Percentiles rank a stretch among this genome's conserved stretches.
These are phyloP conservation scores for Neofelis nebulosa DNA, from an alignment of 2,113 vertebrate species.

Conservation along the genomic window DNA sequence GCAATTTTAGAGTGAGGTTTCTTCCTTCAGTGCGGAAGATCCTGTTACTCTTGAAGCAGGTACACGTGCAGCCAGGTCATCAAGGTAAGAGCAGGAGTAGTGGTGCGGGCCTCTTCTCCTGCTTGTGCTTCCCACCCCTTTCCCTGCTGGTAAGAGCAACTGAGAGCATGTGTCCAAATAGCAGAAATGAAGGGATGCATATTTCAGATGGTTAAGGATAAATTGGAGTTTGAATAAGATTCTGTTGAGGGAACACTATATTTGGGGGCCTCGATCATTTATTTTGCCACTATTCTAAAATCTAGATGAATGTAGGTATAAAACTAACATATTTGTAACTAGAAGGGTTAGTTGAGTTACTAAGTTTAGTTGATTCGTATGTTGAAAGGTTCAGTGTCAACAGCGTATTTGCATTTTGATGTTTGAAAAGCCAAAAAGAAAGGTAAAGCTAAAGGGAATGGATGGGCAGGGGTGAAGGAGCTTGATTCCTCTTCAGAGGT, in stretches of 20 bases:
- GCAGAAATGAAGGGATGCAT: not conserved
- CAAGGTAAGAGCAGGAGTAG: not conserved
- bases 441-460: not conserved
- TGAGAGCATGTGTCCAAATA: not conserved
- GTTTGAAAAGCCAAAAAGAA: not conserved
- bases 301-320: not conserved
- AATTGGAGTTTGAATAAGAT: not conserved
- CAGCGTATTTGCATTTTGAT: not conserved
- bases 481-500: not conserved
- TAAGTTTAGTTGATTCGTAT: not conserved
- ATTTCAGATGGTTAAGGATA: not conserved
- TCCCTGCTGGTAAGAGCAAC: not conserved
- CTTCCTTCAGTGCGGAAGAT: constrained; percentile 10
- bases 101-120: not conserved
- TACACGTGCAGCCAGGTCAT: not conserved
- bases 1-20: not conserved
- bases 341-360: not conserved
- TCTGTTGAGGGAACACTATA: not conserved
- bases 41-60: not conserved
- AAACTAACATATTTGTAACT: not conserved
- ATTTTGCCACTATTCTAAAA: not conserved
- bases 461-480: not conserved
- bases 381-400: not conserved
- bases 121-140: not conserved
- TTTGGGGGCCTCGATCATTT: not conserved